phyloP scores from a whole-genome alignment of 2,113 vertebrate species.

The Semnornis frantzii region DNA sequence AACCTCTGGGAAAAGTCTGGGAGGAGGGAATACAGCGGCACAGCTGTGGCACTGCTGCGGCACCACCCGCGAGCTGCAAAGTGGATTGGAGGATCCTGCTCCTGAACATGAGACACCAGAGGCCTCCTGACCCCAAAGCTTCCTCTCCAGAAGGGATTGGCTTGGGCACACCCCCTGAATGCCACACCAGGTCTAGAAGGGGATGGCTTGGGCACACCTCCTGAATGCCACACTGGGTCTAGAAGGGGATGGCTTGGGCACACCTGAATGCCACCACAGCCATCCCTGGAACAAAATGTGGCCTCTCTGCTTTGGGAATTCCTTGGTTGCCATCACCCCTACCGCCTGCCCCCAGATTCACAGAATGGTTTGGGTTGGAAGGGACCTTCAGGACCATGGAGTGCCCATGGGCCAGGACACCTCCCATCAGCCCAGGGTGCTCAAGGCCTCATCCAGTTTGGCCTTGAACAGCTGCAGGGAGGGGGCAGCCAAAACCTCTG shows the following conservation, averaged over 20 bases:
- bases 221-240: not conserved
- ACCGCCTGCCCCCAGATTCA: accelerated
- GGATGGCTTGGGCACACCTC: too few species aligned
- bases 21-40: accelerated
- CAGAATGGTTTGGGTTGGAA: too few species aligned
- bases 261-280: not conserved
- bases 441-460: too few species aligned
- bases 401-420: too few species aligned
- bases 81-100: not conserved
- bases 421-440: too few species aligned
- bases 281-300: not conserved
- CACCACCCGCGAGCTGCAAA: not conserved
- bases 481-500: too few species aligned
- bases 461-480: too few species aligned
- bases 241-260: too few species aligned
- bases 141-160: too few species aligned
- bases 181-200: too few species aligned
- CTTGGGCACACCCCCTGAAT: too few species aligned
- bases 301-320: not conserved
- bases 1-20: not conserved
- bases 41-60: accelerated
- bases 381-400: too few species aligned
- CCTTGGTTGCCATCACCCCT: not conserved
- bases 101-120: not conserved
- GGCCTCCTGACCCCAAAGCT: not conserved